phyloP scores from a whole-genome alignment of 2,113 vertebrate species.

The Rhineura floridana region DNA sequence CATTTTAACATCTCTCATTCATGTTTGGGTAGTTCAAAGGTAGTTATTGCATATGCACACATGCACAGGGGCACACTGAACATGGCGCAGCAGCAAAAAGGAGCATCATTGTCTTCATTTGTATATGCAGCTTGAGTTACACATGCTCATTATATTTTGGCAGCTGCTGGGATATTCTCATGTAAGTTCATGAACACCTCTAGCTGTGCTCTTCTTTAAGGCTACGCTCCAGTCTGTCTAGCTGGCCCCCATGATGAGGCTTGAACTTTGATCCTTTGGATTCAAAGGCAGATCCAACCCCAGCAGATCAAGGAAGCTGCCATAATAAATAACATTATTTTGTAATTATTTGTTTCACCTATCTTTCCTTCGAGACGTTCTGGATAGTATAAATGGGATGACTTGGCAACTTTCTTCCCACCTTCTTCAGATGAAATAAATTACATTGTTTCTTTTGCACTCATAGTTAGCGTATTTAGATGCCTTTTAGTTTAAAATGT shows the following conservation, averaged over 20 bases:
- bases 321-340: not conserved
- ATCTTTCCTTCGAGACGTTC: not conserved
- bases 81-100: not conserved
- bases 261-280: not conserved
- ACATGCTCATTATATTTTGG: not conserved
- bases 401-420: not conserved
- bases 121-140: not conserved
- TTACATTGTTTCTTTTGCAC: not conserved
- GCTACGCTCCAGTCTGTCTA: not conserved
- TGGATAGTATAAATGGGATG: not conserved
- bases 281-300: not conserved
- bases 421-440: not conserved
- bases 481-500: not conserved
- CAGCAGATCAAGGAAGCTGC: not conserved
- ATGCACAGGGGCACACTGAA: not conserved
- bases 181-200: not conserved
- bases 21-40: not conserved
- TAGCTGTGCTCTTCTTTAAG: not conserved
- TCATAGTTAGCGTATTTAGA: too few species aligned
- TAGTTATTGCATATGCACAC: not conserved
- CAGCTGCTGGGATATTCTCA: not conserved
- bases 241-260: not conserved
- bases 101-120: not conserved
- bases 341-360: not conserved
- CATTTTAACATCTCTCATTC: not conserved